Conservation (phyloP, 2,113 vertebrate genomes). For the Taurulus bubalis region DNA sequence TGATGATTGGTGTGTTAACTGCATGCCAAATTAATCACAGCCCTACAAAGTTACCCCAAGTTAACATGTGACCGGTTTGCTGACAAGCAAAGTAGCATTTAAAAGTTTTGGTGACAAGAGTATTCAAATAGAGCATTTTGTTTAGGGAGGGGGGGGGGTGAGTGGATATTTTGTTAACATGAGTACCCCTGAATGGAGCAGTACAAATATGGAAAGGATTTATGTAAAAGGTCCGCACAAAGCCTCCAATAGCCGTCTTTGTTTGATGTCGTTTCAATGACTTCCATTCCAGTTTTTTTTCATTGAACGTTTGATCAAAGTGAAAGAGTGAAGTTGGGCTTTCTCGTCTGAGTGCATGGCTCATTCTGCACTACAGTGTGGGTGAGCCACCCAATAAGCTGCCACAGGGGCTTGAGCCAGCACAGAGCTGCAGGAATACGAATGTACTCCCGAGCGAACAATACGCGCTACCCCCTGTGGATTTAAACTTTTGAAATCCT, state of each 20-base stretch:
- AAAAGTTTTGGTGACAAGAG: neutral
- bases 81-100: neutral
- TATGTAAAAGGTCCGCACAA: too few species aligned
- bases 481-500: neutral
- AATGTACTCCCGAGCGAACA: neutral
- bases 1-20: neutral
- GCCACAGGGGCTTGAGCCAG: neutral
- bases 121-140: too few species aligned
- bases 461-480: neutral
- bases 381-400: conserved; percentile 34
- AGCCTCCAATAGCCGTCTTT: neutral
- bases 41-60: neutral
- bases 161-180: too few species aligned
- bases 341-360: conserved; percentile 26
- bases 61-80: neutral
- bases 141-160: too few species aligned
- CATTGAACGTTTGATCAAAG: conserved; percentile 5
- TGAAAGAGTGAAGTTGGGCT: neutral
- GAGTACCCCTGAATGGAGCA: too few species aligned
- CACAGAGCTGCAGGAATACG: conserved; percentile 29
- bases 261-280: neutral
- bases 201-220: too few species aligned
- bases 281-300: conserved; percentile 5
- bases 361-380: conserved; percentile 3
- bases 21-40: too few species aligned